A percentile compares a stretch with the other conserved stretches of the same genome.
Evolutionary conservation across 2,888 invertebrate genomes (phyloP).

Genomic region (Cabera pusaria): DNA sequence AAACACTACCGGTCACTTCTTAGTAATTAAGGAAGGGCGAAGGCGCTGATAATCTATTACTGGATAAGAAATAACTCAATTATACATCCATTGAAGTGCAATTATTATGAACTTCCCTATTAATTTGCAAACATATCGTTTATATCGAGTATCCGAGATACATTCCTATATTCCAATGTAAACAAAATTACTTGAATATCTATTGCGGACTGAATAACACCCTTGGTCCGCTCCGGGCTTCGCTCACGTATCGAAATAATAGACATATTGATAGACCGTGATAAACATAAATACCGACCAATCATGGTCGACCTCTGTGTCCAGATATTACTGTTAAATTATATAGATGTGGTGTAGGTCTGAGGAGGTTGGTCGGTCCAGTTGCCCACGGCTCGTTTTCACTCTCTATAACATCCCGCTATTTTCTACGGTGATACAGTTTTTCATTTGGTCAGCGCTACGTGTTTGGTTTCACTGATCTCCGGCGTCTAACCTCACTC

Average conservation of each 20-base stretch:
- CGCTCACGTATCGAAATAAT: conserved; percentile 54
- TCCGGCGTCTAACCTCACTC: conserved; percentile 31
- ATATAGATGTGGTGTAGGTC: conserved; percentile 37
- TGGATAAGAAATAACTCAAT: conserved; percentile 3
- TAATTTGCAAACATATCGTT: conserved; percentile 22
- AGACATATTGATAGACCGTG: conserved; percentile 56
- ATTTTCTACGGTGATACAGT: conserved; percentile 72
- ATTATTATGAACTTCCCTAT: conserved; percentile 31
- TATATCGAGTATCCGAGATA: conserved; percentile 19
- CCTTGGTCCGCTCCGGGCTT: conserved; percentile 51
- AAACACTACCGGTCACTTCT: no score
- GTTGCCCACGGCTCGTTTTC: conserved; percentile 60
- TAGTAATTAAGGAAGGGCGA: conserved; percentile 1
- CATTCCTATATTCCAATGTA: conserved; percentile 46
- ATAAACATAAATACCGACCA: conserved; percentile 48
- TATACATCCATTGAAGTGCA: conserved; percentile 13
- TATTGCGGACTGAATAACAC: conserved; percentile 49
- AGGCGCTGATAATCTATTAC: background rate
- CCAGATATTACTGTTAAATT: conserved; percentile 10
- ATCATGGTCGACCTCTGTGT: conserved; percentile 29
- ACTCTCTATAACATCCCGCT: conserved; percentile 74
- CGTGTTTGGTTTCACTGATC: conserved; percentile 63
- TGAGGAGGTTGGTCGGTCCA: conserved; percentile 44
- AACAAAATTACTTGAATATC: conserved; percentile 52
- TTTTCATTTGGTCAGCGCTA: conserved; percentile 61